These are phyloP conservation scores for Notiomystis cincta DNA, from an alignment of 2,113 vertebrate genomes.

Conservation along the genomic window DNA sequence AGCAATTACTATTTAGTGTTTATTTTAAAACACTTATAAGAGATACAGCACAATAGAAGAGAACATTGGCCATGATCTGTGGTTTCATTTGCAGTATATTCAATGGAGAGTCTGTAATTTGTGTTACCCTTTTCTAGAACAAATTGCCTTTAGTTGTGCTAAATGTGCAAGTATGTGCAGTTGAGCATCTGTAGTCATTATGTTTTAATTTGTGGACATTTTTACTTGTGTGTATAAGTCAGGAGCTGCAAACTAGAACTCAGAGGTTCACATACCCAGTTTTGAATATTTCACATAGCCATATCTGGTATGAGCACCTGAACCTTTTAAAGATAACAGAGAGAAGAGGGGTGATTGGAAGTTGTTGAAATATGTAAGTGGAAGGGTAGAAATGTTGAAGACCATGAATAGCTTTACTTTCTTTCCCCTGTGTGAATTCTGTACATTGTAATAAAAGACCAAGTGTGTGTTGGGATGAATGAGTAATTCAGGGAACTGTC, in stretches of 20 bases:
- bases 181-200: neutral
- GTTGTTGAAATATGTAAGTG: neutral
- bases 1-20: neutral
- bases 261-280: rapidly evolving
- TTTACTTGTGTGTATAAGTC: neutral
- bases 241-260: neutral
- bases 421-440: neutral
- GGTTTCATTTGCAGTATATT: neutral
- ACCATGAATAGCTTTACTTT: neutral
- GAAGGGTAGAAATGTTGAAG: neutral
- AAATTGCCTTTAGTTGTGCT: neutral
- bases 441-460: neutral
- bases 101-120: neutral
- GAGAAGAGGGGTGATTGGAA: neutral
- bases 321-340: neutral
- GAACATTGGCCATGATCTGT: neutral
- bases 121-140: neutral
- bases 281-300: no score
- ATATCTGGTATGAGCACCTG: neutral
- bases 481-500: neutral
- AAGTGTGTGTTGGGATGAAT: neutral
- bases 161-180: neutral
- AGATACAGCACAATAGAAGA: neutral
- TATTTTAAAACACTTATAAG: neutral
- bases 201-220: neutral